Evolutionary conservation across 2,888 invertebrate genomes (phyloP).

Genomic region (Melieria omissa): DNA sequence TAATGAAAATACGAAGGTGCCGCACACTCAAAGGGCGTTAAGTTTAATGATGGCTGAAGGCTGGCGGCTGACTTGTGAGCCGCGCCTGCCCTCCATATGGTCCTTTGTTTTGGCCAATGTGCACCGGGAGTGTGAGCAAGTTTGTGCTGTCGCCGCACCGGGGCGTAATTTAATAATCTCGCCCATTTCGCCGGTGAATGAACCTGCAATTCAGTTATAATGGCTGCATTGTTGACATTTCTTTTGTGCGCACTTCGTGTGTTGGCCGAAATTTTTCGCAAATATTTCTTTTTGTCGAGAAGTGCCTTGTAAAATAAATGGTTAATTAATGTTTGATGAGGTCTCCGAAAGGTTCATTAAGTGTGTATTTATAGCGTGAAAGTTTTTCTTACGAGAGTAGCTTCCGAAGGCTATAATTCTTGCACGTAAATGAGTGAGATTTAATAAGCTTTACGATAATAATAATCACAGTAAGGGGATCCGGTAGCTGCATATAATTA

Average conservation of each 20-base stretch:
- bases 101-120: not conserved
- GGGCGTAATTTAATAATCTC: slow-evolving; percentile 36
- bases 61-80: slow-evolving; percentile 6
- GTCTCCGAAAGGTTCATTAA: too few relatives aligned
- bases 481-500: too few relatives aligned
- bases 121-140: slow-evolving; percentile 26
- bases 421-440: too few relatives aligned
- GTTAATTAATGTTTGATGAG: too few relatives aligned
- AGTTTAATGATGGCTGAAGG: slow-evolving; percentile 24
- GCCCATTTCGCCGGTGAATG: slow-evolving; percentile 16
- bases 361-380: too few relatives aligned
- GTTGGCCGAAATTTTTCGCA: too few relatives aligned
- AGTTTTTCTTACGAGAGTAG: too few relatives aligned
- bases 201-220: slow-evolving; percentile 15
- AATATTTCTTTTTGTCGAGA: too few relatives aligned
- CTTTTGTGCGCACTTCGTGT: not conserved
- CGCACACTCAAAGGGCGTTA: slow-evolving; percentile 41
- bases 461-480: too few relatives aligned
- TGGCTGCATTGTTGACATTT: slow-evolving; percentile 2
- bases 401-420: too few relatives aligned
- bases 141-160: slow-evolving; percentile 28
- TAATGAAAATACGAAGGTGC: slow-evolving; percentile 66
- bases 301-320: too few relatives aligned
- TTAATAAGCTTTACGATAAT: too few relatives aligned
- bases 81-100: slow-evolving; percentile 2